These are phyloP conservation scores for Salmo trutta DNA, from an alignment of 2,797 vertebrate species.

Conservation along the genomic window DNA sequence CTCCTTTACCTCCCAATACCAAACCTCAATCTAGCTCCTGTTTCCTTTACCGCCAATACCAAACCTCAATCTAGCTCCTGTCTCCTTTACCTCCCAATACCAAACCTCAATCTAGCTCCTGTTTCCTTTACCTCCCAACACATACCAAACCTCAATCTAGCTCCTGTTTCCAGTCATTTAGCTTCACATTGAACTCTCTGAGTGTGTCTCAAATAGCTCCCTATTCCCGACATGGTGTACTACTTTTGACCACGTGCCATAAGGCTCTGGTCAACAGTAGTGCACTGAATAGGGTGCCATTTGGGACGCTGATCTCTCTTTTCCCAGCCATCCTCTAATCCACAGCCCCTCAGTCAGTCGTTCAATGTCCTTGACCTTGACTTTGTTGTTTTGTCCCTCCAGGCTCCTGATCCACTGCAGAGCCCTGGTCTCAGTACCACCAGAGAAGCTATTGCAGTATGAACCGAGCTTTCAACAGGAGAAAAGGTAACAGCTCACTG, in stretches of 20 bases:
- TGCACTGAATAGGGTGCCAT: neutral
- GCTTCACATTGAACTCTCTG: neutral
- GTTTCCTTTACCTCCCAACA: neutral
- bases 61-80: no score
- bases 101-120: no score
- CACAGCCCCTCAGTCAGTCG: neutral
- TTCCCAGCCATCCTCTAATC: no score
- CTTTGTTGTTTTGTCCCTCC: neutral
- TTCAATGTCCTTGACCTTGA: constrained; percentile 7
- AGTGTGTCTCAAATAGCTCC: neutral
- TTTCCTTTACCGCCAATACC: neutral
- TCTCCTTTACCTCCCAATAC: no score
- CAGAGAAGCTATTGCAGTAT: constrained; percentile 51
- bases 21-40: neutral
- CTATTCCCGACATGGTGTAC: neutral
- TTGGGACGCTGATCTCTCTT: neutral
- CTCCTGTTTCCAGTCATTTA: neutral
- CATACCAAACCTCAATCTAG: neutral
- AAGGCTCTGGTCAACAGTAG: neutral
- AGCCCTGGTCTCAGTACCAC: neutral
- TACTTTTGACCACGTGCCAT: neutral
- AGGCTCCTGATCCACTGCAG: constrained; percentile 17
- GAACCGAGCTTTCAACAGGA: constrained; percentile 76
- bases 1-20: neutral
- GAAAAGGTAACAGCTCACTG: constrained; percentile 69